Evolutionary conservation across 2,113 vertebrate genomes (phyloP), one percentile per base, ranked within the genome.

Genomic region (Actenoides lindsayi): DNA sequence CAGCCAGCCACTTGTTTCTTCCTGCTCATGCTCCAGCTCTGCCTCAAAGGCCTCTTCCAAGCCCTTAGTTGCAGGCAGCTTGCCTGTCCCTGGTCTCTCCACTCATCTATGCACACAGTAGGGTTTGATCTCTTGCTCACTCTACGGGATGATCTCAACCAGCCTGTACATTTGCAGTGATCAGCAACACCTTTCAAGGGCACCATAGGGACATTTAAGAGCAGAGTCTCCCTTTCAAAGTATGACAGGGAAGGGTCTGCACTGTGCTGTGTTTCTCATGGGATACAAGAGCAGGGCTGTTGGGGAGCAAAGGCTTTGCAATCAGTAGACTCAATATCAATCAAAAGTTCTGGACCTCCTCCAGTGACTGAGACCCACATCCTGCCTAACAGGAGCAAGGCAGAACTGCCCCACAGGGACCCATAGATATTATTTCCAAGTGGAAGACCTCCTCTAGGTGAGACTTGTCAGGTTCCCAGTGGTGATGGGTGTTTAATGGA

Each of bases 51-150:
- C 31, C 11, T 62, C 28, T 70, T 33, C 51, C 44, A 31, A 84
- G n/a, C 27, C n/a, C 13, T 39, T 18, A 5, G 11, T 1, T 39
- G 13, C 54, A 37, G n/a, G 64, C 37, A 54, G 44, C 42, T 10
- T 83, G 44, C 51, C 21, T 46, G 57, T 35, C 19, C 31, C 28
- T 50, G 24, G 8, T 56, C 4, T n/a, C 21, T 33, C 21, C 9
- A 12, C 28, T 86, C 0, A 0, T 14, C 69, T n/a, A 3, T 3
- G 11, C 18, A 33, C 28, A 21, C 37, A 27, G 57, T 1, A 30
- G 46, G 30, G 8, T 24, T 57, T 51, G 37, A 48, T 31, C 42
- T 46, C 39, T 77, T 67, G 46, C 24, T 81, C 16, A 6, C 9
- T 5, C 57, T 19, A 8, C 11, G 16, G 31, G 16, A 15, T 60